Base-by-base conservation (phyloP, 2,888 invertebrate genomes). In the Dryococelus australis region DNA sequence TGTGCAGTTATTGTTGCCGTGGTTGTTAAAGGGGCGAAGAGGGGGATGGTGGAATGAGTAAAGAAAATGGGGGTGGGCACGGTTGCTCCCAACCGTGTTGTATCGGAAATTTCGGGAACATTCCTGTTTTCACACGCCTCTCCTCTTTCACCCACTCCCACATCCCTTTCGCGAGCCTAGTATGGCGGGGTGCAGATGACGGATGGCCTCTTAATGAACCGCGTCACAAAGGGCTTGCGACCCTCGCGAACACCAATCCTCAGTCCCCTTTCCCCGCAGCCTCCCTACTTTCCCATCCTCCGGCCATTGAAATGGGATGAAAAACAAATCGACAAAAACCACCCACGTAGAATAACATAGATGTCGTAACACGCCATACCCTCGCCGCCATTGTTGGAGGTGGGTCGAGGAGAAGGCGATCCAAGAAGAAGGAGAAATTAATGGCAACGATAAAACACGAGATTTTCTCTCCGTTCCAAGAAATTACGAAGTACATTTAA, bases 241-340 rank as follows among this genome's bases (percentile, higher is more conserved):
- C 65, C 65, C 65, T 65, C 65, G 24, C 24, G 0, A 65, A 24
- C 20, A n/a, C 65, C 65, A 20, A 24, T n/a, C 65, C 65, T 6
- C 65, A 65, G 0, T 24, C 65, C 24, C 8, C 20, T 65, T 65
- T 24, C 65, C 65, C 65, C 65, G 8, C 65, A 10, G 8, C 65
- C 65, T 4, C n/a, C 65, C n/a, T n/a, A 47, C n/a, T 16, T 24
- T 8, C 20, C 65, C 51, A 0, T n/a, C 65, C 20, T 65, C n/a
- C 8, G 1, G 16, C 47, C 47, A 16, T 47, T 13, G 5, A 47
- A 47, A 65, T 65, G 65, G n/a, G 13, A 8, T 12, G n/a, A 65
- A 65, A 65, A 65, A 65, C 65, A 16, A 65, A 65, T 65, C 65
- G 65, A 65, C 65, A 65, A 65, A 65, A 65, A 65, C 65, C 65